Conservation (phyloP, 2,113 vertebrate species). For the Nerophis ophidion region DNA sequence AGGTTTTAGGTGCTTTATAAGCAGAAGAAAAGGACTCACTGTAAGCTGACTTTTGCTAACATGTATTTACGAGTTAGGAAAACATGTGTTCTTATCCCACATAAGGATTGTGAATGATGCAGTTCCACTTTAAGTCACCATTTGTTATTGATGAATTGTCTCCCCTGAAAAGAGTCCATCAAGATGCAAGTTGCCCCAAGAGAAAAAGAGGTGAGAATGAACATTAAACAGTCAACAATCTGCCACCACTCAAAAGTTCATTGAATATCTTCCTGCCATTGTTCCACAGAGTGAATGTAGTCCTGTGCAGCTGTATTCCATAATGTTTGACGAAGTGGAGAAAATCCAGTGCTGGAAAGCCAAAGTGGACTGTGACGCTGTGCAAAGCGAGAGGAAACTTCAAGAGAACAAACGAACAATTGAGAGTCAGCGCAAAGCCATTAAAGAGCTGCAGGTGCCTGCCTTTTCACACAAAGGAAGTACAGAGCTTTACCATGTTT, state of each 20-base stretch:
- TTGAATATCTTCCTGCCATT: slow-evolving; percentile 18
- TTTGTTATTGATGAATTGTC: background rate
- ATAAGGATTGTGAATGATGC: too few relatives aligned
- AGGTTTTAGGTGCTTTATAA: too few relatives aligned
- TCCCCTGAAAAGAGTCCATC: slow-evolving; percentile 40
- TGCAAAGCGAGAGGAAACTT: slow-evolving; percentile 81
- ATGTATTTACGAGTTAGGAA: too few relatives aligned
- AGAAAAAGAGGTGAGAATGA: slow-evolving; percentile 61
- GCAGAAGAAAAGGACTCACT: too few relatives aligned
- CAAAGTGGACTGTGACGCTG: slow-evolving; percentile 74
- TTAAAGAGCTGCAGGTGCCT: slow-evolving; percentile 89
- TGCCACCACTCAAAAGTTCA: background rate
- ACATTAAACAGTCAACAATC: background rate
- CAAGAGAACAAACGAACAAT: slow-evolving; percentile 84
- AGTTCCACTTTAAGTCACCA: too few relatives aligned
- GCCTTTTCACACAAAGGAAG: background rate
- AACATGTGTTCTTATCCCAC: too few relatives aligned
- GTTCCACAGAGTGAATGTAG: slow-evolving; percentile 69
- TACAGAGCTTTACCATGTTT: background rate
- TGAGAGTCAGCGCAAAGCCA: slow-evolving; percentile 85
- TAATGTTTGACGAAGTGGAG: slow-evolving; percentile 87
- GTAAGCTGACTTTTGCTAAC: too few relatives aligned
- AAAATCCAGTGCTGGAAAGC: slow-evolving; percentile 90
- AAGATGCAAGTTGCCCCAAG: slow-evolving; percentile 65
- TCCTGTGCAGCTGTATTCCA: slow-evolving; percentile 79